Conservation (phyloP, 2,113 vertebrate genomes). For the Smithornis capensis region DNA sequence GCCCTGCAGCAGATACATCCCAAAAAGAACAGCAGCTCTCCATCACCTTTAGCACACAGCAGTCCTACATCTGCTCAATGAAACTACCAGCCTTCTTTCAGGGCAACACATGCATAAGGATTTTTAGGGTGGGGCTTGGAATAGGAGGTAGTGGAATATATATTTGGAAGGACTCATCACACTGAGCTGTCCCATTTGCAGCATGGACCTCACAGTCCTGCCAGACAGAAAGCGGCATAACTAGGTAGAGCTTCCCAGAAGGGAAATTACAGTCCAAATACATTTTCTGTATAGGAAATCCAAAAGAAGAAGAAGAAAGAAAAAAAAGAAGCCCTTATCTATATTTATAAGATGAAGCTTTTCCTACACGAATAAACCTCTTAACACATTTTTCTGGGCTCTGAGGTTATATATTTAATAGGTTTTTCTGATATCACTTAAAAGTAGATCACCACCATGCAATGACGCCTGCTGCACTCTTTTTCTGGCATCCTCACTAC, state of each 20-base stretch:
- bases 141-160: background rate
- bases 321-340: conserved; percentile 49
- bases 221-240: conserved; percentile 25
- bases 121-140: background rate
- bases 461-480: conserved; percentile 59
- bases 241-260: conserved; percentile 40
- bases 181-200: background rate
- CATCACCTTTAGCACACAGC: background rate
- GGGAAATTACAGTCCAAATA: conserved; percentile 36
- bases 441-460: conserved; percentile 60
- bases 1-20: background rate
- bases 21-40: background rate
- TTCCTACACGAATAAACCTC: conserved; percentile 63
- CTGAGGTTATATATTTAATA: conserved; percentile 69
- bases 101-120: background rate
- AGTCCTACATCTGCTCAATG: background rate
- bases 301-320: conserved; percentile 35
- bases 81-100: background rate
- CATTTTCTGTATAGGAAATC: conserved; percentile 15
- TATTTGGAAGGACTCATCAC: background rate
- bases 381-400: conserved; percentile 59
- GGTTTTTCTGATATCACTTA: conserved; percentile 62
- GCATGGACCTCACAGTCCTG: background rate
- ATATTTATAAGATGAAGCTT: conserved; percentile 67
- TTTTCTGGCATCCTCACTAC: conserved; percentile 54